Evolutionary conservation across 2,113 vertebrate species (phyloP), one percentile per base, ranked within the genome.

Genomic region (Parus major): DNA sequence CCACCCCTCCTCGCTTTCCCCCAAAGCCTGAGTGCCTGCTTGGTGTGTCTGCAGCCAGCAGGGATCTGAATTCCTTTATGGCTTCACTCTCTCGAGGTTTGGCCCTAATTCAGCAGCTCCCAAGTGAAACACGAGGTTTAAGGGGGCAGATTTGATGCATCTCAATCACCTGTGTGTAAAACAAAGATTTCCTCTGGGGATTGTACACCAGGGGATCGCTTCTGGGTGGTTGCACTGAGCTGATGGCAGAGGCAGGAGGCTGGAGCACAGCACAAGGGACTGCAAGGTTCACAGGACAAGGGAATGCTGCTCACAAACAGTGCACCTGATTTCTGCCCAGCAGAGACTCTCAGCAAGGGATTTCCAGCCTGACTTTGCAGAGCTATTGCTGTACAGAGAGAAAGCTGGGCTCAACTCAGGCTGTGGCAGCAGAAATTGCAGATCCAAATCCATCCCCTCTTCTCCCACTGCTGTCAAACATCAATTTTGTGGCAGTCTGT

Each of bases 301-400:
- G 14, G 52, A 63, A 70, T 16, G 77, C 50, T 80, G 22, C 33
- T 89, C 56, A 46, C 23, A 17, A 46, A 29, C 31, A 35, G 4
- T 2, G 9, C 15, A 12, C 0, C 0, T 19, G 46, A 20, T 50
- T 86, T 76, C 31, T 83, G 55, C 41, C 20, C 13, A 36, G 42
- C 16, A 50, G n/a, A 56, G 15, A 8, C 52, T 28, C 56, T 31
- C 19, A 35, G 52, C 24, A 33, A 46, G 28, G 61, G 25, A 66
- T 75, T 35, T 39, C 28, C 59, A 68, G 29, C 10, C 50, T 15
- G 50, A 31, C 24, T 29, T 60, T 65, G 55, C 41, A 60, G 82
- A 81, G 23, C 7, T 66, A 1, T 33, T 66, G 70, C 56, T 31
- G 46, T 10, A 28, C 33, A 33, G 47, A 28, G 23, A 56, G 5